Percentiles rank a stretch among this genome's conserved stretches.
Conservation (phyloP, 2,113 vertebrate species). For the Pangasianodon gigas region DNA sequence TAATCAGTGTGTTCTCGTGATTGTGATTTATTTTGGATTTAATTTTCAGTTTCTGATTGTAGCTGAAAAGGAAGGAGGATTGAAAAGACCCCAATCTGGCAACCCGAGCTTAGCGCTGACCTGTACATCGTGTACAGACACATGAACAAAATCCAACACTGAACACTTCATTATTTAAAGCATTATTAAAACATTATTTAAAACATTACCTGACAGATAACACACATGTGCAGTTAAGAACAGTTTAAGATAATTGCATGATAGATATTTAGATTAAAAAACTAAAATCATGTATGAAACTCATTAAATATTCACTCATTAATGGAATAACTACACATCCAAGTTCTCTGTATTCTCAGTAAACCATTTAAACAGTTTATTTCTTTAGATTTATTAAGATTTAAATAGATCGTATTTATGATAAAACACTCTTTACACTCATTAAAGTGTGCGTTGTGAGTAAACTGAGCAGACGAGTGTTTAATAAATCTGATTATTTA, state of each 20-base stretch:
- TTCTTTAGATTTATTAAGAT: no score
- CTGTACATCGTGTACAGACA: neutral
- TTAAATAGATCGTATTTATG: no score
- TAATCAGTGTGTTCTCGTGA: neutral
- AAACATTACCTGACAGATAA: neutral
- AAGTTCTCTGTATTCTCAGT: no score
- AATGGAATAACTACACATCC: no score
- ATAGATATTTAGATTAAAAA: no score
- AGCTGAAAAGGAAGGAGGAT: neutral
- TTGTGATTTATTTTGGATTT: neutral
- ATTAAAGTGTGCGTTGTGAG: no score
- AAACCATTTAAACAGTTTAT: no score
- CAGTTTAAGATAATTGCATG: neutral
- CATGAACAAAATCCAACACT: neutral
- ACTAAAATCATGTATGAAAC: no score
- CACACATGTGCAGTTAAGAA: neutral
- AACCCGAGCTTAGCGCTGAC: neutral
- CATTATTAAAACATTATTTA: neutral
- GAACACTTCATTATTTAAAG: neutral
- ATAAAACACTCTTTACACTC: no score
- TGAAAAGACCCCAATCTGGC: neutral
- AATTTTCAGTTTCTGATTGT: neutral
- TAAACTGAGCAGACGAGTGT: no score
- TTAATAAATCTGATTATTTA: no score
- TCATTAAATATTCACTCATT: no score